Evolutionary conservation across 2,797 vertebrate species (phyloP), one percentile per base, ranked within the genome.

Genomic region (Xiphophorus birchmanni): DNA sequence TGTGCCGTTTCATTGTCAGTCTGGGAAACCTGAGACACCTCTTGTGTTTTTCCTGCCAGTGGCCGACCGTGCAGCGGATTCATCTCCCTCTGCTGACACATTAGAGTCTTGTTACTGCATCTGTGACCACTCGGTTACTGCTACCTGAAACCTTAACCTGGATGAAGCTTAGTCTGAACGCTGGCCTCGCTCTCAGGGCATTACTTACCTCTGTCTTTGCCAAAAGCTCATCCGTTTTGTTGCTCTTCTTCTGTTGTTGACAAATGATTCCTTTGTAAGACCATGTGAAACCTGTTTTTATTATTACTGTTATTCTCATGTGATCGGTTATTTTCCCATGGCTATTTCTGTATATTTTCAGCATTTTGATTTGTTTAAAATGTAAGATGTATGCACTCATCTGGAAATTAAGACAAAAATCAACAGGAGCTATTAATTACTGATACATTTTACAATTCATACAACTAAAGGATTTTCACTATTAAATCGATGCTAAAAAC

Each of bases 111-210:
- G 86, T 93, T 92, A 91, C 92, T 37, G 40, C 80, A 54, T 71
- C 76, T 63, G 77, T 80, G 81, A 83, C 63, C 76, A 47, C 81
- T 84, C 82, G 58, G 82, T 88, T 86, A 88, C 82, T 56, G 84
- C 21, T 83, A 82, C 76, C 95, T 92, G 95, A 96, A 95, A 94
- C 95, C 95, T 77, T 95, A 95, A 95, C 88, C 84, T 85, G 79
- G 71, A 76, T 12, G 82, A 76, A 50, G 18, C 42, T 89, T 80
- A 86, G 80, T 79, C 80, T 83, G 82, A 78, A 83, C 89, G 82
- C 81, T 73, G 71, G 85, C 83, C 80, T 65, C 65, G 76, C 82
- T 90, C 76, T 83, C 29, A 40, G 85, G 86, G 82, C 82, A 88
- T 91, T 89, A 89, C 87, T 91, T 91, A 92, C 89, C 56, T 85